Percentiles rank a stretch among this genome's conserved stretches.
phyloP scores from a whole-genome alignment of 2,888 invertebrate species.

The Erannis defoliaria region DNA sequence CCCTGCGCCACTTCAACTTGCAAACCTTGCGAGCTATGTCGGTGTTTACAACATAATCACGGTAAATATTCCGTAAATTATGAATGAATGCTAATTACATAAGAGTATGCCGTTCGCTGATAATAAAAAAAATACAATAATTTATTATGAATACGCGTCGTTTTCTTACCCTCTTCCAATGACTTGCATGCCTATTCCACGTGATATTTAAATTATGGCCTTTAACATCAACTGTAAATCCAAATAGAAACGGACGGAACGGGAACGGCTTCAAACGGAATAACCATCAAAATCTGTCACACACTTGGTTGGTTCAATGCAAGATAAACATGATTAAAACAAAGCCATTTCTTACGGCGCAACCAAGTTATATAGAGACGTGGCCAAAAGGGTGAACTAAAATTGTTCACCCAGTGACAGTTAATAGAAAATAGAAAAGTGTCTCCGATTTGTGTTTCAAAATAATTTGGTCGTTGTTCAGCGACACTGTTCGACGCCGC shows the following conservation, averaged over 20 bases:
- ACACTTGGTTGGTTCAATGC: slow-evolving; percentile 11
- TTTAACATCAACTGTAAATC: background rate
- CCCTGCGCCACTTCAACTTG: too few relatives aligned
- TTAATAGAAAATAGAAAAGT: background rate
- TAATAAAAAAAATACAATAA: too few relatives aligned
- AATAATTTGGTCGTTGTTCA: background rate
- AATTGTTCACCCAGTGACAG: background rate
- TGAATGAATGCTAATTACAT: too few relatives aligned
- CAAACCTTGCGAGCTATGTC: too few relatives aligned
- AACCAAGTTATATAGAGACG: background rate
- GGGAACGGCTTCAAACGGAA: background rate
- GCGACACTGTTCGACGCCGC: slow-evolving; percentile 45
- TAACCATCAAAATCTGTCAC: slow-evolving; percentile 22
- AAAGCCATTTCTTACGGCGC: slow-evolving; percentile 17
- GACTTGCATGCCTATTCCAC: background rate
- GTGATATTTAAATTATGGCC: background rate
- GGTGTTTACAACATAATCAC: too few relatives aligned
- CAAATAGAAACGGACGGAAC: too few relatives aligned
- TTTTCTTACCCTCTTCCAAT: too few relatives aligned
- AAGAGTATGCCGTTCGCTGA: too few relatives aligned
- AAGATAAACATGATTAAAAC: slow-evolving; percentile 26
- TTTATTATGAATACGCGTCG: too few relatives aligned
- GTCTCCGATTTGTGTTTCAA: background rate
- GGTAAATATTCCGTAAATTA: too few relatives aligned
- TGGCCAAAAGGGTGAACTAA: background rate